A percentile compares a stretch with the other conserved stretches of the same genome.
phyloP scores from a whole-genome alignment of 2,888 invertebrate genomes.

The Macropis europaea region DNA sequence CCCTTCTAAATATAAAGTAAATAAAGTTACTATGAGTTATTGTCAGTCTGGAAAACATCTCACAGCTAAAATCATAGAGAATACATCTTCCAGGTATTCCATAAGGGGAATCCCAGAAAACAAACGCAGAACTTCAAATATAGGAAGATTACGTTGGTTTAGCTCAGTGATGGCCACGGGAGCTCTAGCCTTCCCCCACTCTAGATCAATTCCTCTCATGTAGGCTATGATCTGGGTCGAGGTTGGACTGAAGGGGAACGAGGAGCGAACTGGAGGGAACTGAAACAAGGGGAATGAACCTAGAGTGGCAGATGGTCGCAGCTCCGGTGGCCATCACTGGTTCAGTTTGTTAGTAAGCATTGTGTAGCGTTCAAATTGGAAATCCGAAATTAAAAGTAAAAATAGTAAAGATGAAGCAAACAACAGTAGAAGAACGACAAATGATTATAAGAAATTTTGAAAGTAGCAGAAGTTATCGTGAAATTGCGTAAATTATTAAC shows the following conservation, averaged over 20 bases:
- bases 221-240: no score
- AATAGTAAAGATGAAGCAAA: background rate
- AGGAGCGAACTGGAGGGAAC: no score
- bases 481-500: no score
- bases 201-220: no score
- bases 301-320: no score
- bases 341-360: background rate
- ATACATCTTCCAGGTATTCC: background rate
- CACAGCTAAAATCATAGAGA: background rate
- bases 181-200: no score
- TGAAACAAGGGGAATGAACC: no score
- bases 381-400: background rate
- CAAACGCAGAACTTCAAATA: background rate
- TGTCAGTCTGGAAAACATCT: background rate
- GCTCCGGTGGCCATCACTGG: no score
- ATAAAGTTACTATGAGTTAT: background rate
- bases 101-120: background rate
- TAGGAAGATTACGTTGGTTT: background rate
- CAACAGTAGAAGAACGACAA: background rate
- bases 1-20: background rate
- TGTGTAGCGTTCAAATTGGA: background rate
- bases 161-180: no score
- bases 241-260: no score
- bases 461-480: background rate
- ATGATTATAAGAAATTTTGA: background rate